A percentile compares a stretch with the other conserved stretches of the same genome.
phyloP scores from a whole-genome alignment of 1,140 invertebrate species.

The Eumeta japonica region DNA sequence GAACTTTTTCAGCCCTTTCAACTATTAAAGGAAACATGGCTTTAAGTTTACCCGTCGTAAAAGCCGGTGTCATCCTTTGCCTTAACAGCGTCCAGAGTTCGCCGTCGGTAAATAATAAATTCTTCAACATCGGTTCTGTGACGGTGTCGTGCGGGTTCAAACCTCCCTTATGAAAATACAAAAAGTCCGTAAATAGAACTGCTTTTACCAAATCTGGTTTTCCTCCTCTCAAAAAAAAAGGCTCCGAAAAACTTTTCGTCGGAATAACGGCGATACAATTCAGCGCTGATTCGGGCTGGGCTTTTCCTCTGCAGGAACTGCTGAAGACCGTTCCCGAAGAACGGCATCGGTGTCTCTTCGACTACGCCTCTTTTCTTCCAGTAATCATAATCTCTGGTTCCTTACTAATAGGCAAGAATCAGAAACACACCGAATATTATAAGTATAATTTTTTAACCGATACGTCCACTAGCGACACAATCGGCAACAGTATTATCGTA shows the following conservation, averaged over 20 bases:
- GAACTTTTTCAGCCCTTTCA: slow-evolving; percentile 33
- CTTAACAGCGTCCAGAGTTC: slow-evolving; percentile 57
- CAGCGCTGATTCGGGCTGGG: slow-evolving; percentile 15
- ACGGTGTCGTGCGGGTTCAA: slow-evolving; percentile 19
- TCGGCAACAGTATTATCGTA: no score
- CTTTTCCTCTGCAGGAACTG: slow-evolving; percentile 18
- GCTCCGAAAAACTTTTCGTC: slow-evolving; percentile 23
- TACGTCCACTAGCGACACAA: no score
- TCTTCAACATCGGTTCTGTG: slow-evolving; percentile 29
- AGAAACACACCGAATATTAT: no score
- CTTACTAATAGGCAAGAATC: slow-evolving; percentile 30
- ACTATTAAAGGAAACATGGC: slow-evolving; percentile 52
- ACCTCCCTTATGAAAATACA: slow-evolving; percentile 44
- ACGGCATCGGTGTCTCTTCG: slow-evolving; percentile 27
- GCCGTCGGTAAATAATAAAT: slow-evolving; percentile 27
- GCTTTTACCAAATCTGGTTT: slow-evolving; percentile 59
- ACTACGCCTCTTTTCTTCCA: slow-evolving; percentile 49
- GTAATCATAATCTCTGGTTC: slow-evolving; percentile 27
- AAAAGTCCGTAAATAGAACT: slow-evolving; percentile 60
- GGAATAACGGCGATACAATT: slow-evolving; percentile 26
- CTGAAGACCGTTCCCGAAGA: slow-evolving; percentile 34
- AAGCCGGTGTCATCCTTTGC: slow-evolving; percentile 59
- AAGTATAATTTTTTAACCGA: no score
- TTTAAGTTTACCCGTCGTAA: slow-evolving; percentile 60
- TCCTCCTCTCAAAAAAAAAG: slow-evolving; percentile 29